Evolutionary conservation across 2,888 invertebrate genomes (phyloP).

Genomic region (Neoaliturus tenellus): DNA sequence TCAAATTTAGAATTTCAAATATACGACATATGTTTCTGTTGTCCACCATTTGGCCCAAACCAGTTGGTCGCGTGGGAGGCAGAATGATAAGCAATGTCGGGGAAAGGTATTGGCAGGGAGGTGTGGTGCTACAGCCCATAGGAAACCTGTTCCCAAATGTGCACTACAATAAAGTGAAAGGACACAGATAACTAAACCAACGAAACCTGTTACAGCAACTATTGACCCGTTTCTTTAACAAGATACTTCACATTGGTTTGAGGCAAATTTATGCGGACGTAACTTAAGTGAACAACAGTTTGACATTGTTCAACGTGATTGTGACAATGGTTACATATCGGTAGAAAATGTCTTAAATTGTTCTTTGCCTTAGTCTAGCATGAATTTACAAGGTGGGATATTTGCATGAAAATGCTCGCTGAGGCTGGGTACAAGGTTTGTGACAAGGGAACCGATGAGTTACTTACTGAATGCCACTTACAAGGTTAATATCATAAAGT

Average conservation of each 20-base stretch:
- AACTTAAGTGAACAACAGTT: not conserved
- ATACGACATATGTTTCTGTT: too few species aligned
- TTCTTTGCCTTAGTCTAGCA: not conserved
- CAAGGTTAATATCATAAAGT: too few species aligned
- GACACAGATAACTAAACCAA: constrained; percentile 21
- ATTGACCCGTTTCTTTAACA: constrained; percentile 36
- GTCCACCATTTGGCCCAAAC: too few species aligned
- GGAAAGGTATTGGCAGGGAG: not conserved
- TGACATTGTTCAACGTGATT: not conserved
- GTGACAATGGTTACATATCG: not conserved
- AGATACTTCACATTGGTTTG: constrained; percentile 5
- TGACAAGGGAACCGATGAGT: too few species aligned
- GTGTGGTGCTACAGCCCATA: not conserved
- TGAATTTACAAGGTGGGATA: not conserved
- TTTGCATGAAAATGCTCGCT: not conserved
- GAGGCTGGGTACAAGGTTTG: too few species aligned
- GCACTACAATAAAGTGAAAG: constrained; percentile 36
- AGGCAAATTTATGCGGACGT: not conserved
- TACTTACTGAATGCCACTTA: too few species aligned
- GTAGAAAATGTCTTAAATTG: not conserved
- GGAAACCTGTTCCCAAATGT: constrained; percentile 22
- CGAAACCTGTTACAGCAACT: constrained; percentile 33
- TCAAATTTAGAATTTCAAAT: too few species aligned
- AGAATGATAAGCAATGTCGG: not conserved
- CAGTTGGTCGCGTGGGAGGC: not conserved